Conservation (phyloP, 2,797 vertebrate species). For the Peromyscus aztecus region DNA sequence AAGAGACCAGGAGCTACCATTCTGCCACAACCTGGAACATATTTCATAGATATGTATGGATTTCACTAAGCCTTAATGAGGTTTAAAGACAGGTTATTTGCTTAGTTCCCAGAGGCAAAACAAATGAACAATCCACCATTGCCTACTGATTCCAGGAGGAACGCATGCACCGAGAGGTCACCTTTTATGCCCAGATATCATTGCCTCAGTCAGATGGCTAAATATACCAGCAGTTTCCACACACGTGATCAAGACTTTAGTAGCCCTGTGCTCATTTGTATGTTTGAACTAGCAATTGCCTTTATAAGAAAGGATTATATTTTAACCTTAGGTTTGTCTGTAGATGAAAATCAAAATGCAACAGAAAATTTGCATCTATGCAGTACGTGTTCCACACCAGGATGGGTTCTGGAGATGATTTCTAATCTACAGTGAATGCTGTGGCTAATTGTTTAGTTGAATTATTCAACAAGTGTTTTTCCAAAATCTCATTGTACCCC, state of each 20-base stretch:
- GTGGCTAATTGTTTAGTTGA: conserved; percentile 46
- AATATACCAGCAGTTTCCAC: conserved; percentile 9
- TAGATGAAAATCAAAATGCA: background rate
- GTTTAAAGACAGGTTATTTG: conserved; percentile 37
- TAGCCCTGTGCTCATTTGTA: conserved; percentile 5
- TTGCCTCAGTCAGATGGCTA: conserved; percentile 29
- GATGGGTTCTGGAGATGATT: conserved; percentile 34
- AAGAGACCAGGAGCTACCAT: background rate
- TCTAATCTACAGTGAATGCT: conserved; percentile 33
- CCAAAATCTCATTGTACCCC: conserved; percentile 54
- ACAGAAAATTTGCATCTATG: background rate
- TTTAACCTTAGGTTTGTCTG: conserved; percentile 52
- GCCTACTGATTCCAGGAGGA: background rate
- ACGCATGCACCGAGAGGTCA: background rate
- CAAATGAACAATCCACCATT: background rate
- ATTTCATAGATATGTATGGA: background rate
- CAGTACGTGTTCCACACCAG: background rate
- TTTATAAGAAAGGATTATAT: conserved; percentile 23
- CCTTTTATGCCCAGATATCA: background rate
- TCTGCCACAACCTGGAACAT: background rate
- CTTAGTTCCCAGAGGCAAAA: conserved; percentile 49
- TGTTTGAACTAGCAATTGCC: conserved; percentile 33
- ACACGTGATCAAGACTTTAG: conserved; percentile 36
- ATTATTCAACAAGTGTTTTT: conserved; percentile 40
- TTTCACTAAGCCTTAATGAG: conserved; percentile 10